A percentile compares a stretch with the other conserved stretches of the same genome.
phyloP scores from a whole-genome alignment of 1,140 invertebrate species.

The Drosophila mauritiana region DNA sequence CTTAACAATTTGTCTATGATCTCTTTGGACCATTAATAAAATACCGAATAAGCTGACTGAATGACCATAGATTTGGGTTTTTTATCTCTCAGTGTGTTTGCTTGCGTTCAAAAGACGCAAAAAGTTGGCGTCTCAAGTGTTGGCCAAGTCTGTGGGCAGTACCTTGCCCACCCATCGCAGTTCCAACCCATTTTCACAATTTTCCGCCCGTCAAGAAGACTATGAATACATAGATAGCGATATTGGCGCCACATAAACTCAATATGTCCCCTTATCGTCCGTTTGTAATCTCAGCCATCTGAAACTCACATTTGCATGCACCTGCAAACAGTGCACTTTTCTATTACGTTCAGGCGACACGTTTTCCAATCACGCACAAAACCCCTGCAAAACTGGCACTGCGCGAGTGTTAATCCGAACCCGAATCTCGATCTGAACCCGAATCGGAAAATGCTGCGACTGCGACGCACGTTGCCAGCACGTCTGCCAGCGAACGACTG shows the following conservation, averaged over 20 bases:
- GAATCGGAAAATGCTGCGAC: constrained; percentile 31
- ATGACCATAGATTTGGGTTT: not conserved
- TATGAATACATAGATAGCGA: constrained; percentile 13
- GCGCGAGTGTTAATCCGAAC: constrained; percentile 10
- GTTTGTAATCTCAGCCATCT: constrained; percentile 21
- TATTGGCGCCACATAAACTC: constrained; percentile 30
- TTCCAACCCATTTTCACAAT: not conserved
- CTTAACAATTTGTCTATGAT: no score
- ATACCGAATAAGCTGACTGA: not conserved
- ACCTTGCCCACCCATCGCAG: not conserved
- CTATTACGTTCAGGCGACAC: constrained; percentile 43
- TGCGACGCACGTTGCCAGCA: constrained; percentile 59
- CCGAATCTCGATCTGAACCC: constrained; percentile 33
- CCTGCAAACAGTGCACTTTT: constrained; percentile 35
- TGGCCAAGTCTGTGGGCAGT: constrained; percentile 56
- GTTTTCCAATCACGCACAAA: constrained; percentile 53
- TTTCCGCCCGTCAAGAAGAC: constrained; percentile 8
- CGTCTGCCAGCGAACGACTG: constrained; percentile 67
- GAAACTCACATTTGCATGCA: constrained; percentile 51
- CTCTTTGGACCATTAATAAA: no score
- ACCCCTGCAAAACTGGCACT: constrained; percentile 23
- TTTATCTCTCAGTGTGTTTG: constrained; percentile 17
- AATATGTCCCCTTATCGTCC: constrained; percentile 23
- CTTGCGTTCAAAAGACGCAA: constrained; percentile 36
- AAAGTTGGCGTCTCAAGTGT: constrained; percentile 57